These are phyloP conservation scores for Pogonognathellus flavescens DNA, from an alignment of 1,140 invertebrate species.

Conservation along the genomic window DNA sequence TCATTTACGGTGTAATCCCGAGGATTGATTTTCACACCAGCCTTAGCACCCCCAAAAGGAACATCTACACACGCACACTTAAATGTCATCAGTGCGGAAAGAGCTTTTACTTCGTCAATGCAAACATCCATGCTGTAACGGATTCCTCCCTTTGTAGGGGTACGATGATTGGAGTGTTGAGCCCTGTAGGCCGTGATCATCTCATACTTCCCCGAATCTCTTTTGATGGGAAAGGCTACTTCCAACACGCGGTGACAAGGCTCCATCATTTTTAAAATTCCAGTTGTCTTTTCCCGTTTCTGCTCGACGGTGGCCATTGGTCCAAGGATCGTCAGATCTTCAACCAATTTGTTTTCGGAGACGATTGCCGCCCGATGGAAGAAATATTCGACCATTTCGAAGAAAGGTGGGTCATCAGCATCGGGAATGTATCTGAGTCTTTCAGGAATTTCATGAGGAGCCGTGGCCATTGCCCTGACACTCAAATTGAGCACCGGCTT, in stretches of 20 bases:
- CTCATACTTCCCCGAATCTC: conserved; percentile 96
- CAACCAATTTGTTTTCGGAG: conserved; percentile 77
- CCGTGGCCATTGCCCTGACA: conserved; percentile 2
- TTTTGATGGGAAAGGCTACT: conserved; percentile 92
- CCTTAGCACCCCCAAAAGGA: conserved; percentile 96
- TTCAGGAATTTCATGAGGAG: conserved; percentile 84
- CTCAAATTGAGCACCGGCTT: conserved; percentile 26
- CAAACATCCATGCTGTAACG: conserved; percentile 94
- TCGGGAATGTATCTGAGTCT: conserved; percentile 84
- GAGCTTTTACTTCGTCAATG: conserved; percentile 92
- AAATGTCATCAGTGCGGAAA: conserved; percentile 99
- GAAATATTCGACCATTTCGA: conserved; percentile 96
- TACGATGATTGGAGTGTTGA: conserved; percentile 97
- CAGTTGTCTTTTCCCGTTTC: conserved; percentile 90
- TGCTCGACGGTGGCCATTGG: conserved; percentile 84
- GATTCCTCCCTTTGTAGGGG: conserved; percentile 98
- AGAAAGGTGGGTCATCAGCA: conserved; percentile 84
- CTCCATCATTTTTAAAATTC: conserved; percentile 93
- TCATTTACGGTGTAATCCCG: conserved; percentile 92
- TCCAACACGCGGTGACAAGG: conserved; percentile 96
- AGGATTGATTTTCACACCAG: conserved; percentile 97
- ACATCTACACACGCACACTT: conserved; percentile 72
- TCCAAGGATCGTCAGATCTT: conserved; percentile 78
- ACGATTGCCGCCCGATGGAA: conserved; percentile 87
- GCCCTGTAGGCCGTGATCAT: conserved; percentile 97